Evolutionary conservation across 2,797 vertebrate species (phyloP).

Genomic region (Acanthiza pusilla): DNA sequence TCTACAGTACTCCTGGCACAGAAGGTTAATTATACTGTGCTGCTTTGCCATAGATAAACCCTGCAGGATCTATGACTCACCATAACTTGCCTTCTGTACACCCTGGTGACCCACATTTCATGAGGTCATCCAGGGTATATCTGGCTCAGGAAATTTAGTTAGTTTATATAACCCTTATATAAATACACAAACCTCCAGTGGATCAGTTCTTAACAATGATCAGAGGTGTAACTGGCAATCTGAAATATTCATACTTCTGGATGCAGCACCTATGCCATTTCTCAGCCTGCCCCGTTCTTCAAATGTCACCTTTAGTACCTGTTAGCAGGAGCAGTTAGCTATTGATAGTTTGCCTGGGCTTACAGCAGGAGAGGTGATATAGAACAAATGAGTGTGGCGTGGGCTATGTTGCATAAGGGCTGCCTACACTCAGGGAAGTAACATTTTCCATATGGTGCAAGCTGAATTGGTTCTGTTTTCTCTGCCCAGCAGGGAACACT

Average conservation of each 20-base stretch:
- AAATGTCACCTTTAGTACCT: not conserved
- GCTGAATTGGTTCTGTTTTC: conserved; percentile 43
- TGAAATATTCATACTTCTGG: not conserved
- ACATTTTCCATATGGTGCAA: conserved; percentile 37
- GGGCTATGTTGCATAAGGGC: conserved; percentile 29
- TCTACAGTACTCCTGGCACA: not conserved
- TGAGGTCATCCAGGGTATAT: not conserved
- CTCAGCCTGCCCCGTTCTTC: not conserved
- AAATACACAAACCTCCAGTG: not conserved
- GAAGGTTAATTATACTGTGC: not conserved
- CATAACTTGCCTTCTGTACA: not conserved
- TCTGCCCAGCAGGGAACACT: conserved; percentile 38
- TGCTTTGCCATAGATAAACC: not conserved
- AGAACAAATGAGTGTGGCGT: not conserved
- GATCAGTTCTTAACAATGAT: not conserved
- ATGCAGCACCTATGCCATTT: not conserved
- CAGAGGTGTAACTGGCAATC: not conserved
- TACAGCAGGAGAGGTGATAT: not conserved
- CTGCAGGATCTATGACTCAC: not conserved
- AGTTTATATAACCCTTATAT: not conserved
- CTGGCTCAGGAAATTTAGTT: not conserved
- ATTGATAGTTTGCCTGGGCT: not conserved
- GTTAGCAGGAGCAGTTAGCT: not conserved
- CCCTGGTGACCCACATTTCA: not conserved
- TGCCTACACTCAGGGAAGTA: conserved; percentile 27